Base-by-base conservation (phyloP, 2,797 vertebrate genomes). In the Anguilla marmorata region DNA sequence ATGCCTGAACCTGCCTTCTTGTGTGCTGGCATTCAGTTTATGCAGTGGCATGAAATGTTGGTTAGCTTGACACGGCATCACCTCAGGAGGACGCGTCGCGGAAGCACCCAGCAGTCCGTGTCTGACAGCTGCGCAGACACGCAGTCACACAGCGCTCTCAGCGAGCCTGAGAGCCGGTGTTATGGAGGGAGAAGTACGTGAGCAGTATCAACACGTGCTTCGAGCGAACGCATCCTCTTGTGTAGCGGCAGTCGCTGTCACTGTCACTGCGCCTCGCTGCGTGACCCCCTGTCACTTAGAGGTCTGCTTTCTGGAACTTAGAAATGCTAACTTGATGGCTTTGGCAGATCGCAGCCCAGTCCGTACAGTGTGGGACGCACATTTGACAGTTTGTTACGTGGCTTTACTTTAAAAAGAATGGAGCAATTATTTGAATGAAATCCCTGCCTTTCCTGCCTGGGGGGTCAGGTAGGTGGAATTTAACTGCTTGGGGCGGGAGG, bases 361-460 rank as follows among this genome's bases (percentile, higher is more conserved):
- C 11, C 85, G 66, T 12, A 21, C 60, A 60, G 33, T 50, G 6
- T 41, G 11, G 6, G 2, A 33, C 33, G n/a, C 30, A 45, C n/a
- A 60, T 7, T 16, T 56, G n/a, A n/a, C 30, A 58, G 30, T 33
- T 37, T 85, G 54, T 7, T 11, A 54, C 7, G 56, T 79, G 69
- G 66, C 76, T 54, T 58, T 85, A 30, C n/a, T 86, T 66, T 41
- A 56, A 84, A 45, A n/a, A 63, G 60, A 37, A 85, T 5, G 41
- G 41, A 72, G 85, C 45, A 52, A 37, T 63, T 74, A 19, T 60
- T 33, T 63, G 14, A 74, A 37, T 27, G 21, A 86, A 84, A 82
- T 56, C 69, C 24, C n/a, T 89, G 48, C 85, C 79, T 80, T 4
- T 87, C 24, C 52, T 19, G 74, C 14, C 86, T 69, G 60, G 52